A percentile compares a stretch with the other conserved stretches of the same genome.
These are phyloP conservation scores for Chironomus tepperi DNA, from an alignment of 1,140 invertebrate genomes.

Conservation along the genomic window DNA sequence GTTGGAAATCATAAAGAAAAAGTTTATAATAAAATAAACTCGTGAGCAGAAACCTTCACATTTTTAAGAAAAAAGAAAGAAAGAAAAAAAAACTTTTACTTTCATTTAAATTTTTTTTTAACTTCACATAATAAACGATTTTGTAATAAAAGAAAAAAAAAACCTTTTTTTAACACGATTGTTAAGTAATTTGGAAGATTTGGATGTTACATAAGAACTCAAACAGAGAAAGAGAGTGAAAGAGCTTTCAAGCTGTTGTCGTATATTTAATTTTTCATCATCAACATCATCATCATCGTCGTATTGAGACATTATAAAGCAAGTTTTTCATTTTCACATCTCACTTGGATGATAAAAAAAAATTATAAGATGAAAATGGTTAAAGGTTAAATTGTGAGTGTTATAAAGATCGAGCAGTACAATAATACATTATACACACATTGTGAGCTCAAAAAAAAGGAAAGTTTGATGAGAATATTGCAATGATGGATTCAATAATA, in stretches of 20 bases:
- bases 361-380: too few species aligned
- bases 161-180: conserved; percentile 20
- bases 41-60: conserved; percentile 19
- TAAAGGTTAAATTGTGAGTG: conserved; percentile 13
- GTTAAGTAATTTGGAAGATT: conserved; percentile 23
- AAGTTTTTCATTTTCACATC: not conserved
- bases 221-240: conserved; percentile 18
- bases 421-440: too few species aligned
- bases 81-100: conserved; percentile 18
- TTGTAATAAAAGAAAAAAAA: conserved; percentile 16
- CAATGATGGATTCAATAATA: not conserved
- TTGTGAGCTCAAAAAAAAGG: not conserved
- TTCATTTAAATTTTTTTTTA: conserved; percentile 19
- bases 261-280: not conserved
- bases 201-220: conserved; percentile 22
- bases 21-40: not conserved
- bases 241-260: conserved; percentile 17
- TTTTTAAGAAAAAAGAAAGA: not conserved
- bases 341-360: not conserved
- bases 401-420: conserved; percentile 2
- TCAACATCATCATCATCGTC: not conserved
- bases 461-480: not conserved
- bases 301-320: conserved; percentile 8
- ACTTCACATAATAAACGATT: conserved; percentile 23
- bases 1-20: conserved; percentile 1